phyloP scores from a whole-genome alignment of 2,113 vertebrate genomes.

The Brienomyrus brachyistius region DNA sequence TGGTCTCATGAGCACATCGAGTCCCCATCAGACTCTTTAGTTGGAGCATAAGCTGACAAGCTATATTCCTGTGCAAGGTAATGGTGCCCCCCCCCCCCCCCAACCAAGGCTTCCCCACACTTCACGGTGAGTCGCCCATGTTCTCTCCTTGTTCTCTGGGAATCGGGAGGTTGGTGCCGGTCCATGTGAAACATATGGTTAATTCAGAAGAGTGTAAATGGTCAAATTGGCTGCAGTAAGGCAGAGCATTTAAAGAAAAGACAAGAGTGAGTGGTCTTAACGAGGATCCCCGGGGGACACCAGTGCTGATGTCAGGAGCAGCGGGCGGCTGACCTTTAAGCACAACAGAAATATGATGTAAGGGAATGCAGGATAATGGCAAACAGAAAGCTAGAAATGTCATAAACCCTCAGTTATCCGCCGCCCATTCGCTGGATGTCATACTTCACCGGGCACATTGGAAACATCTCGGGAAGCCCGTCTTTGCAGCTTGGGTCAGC shows the following conservation, averaged over 20 bases:
- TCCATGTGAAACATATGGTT: neutral
- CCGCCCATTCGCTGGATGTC: neutral
- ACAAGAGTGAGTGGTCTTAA: neutral
- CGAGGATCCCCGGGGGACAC: neutral
- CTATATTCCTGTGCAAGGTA: neutral
- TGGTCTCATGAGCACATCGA: neutral
- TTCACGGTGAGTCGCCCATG: neutral
- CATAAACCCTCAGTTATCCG: neutral
- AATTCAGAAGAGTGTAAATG: neutral
- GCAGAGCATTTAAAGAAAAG: neutral
- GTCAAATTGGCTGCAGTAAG: neutral
- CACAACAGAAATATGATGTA: neutral
- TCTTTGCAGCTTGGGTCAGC: neutral
- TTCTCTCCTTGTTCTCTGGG: neutral
- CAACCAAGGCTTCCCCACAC: neutral
- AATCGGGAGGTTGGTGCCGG: neutral
- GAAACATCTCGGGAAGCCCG: neutral
- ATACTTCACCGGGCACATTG: neutral
- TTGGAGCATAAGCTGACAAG: neutral
- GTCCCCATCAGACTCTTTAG: neutral
- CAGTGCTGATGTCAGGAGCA: neutral
- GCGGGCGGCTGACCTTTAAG: constrained; percentile 1
- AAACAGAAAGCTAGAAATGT: neutral
- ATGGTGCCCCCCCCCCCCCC: neutral
- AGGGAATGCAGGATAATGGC: neutral